Evolutionary conservation across 1,140 invertebrate species (phyloP).

Genomic region (Microplitis mediator): DNA sequence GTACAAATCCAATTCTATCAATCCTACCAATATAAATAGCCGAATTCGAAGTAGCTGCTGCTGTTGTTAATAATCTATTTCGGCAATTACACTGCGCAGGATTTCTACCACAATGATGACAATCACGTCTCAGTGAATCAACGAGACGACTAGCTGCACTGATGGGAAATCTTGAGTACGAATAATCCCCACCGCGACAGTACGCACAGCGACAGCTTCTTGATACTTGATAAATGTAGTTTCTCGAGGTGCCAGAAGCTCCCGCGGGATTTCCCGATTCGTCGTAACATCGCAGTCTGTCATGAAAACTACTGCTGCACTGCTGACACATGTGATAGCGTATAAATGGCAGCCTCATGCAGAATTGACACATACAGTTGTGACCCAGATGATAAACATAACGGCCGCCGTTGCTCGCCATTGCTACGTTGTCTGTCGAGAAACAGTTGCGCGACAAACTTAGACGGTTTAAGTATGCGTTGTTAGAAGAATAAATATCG

Average conservation of each 20-base stretch:
- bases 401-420: conserved; percentile 42
- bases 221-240: conserved; percentile 56
- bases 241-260: conserved; percentile 43
- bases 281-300: conserved; percentile 44
- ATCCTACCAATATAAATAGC: conserved; percentile 52
- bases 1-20: conserved; percentile 39
- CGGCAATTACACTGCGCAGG: conserved; percentile 46
- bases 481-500: conserved; percentile 44
- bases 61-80: conserved; percentile 34
- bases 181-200: conserved; percentile 48
- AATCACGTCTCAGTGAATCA: conserved; percentile 46
- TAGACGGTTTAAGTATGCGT: conserved; percentile 47
- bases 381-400: conserved; percentile 44
- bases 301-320: conserved; percentile 46
- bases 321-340: conserved; percentile 46
- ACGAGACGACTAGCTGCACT: conserved; percentile 38
- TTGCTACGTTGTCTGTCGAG: conserved; percentile 55
- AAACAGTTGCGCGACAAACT: conserved; percentile 51
- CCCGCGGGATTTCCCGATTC: conserved; percentile 19
- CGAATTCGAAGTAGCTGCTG: conserved; percentile 37
- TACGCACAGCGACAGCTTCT: conserved; percentile 51
- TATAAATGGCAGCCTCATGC: conserved; percentile 32
- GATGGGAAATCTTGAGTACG: conserved; percentile 45
- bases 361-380: conserved; percentile 51
- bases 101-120: conserved; percentile 43